Evolutionary conservation across 2,113 vertebrate genomes (phyloP).

Genomic region (Anas platyrhynchos): DNA sequence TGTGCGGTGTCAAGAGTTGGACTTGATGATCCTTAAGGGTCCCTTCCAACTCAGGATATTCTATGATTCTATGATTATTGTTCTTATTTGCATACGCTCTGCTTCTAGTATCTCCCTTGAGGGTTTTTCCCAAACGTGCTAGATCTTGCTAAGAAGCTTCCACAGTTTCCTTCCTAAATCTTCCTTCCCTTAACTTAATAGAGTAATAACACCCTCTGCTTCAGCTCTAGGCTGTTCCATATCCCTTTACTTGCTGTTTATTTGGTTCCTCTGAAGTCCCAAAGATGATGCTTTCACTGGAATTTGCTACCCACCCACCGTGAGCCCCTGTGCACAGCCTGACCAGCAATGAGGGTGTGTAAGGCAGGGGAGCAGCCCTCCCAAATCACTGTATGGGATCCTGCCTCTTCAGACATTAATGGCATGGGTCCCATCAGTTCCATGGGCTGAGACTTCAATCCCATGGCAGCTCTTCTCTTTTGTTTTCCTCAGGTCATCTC

Average conservation of each 20-base stretch:
- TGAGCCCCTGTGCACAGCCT: not conserved
- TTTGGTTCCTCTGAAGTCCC: not conserved
- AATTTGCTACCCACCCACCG: not conserved
- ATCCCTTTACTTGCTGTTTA: not conserved
- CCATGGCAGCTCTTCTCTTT: not conserved
- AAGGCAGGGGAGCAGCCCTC: not conserved
- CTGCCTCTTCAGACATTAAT: not conserved
- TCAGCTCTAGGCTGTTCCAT: not conserved
- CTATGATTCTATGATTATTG: no score
- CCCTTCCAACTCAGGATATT: no score
- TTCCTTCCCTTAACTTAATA: not conserved
- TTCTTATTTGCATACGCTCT: not conserved
- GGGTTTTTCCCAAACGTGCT: not conserved
- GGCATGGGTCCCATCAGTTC: not conserved
- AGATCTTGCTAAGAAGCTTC: not conserved
- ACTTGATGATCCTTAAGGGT: no score
- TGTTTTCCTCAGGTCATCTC: not conserved
- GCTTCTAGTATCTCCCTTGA: not conserved
- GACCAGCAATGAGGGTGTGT: not conserved
- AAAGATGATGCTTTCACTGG: not conserved
- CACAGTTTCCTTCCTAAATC: not conserved
- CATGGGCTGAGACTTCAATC: not conserved
- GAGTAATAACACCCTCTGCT: not conserved
- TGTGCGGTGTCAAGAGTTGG: no score
- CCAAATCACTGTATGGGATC: not conserved